phyloP scores from a whole-genome alignment of 1,140 invertebrate genomes.

The Papilio polytes region DNA sequence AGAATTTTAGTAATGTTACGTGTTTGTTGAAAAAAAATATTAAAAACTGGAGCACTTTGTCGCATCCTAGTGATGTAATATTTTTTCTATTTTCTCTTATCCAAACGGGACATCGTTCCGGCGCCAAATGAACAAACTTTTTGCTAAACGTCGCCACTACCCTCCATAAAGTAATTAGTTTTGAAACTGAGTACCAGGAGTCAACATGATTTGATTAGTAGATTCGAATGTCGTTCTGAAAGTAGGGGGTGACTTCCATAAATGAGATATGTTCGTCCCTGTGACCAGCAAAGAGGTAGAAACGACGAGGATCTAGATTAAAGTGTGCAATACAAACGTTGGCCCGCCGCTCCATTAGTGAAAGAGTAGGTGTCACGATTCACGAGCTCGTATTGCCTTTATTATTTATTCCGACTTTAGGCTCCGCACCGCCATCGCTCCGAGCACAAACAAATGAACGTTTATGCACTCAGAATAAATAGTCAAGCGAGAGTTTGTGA shows the following conservation, averaged over 20 bases:
- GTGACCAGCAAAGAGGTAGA: conserved; percentile 70
- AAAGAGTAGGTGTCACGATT: conserved; percentile 78
- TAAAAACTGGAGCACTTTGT: background rate
- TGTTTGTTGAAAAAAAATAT: background rate
- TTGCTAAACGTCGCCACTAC: background rate
- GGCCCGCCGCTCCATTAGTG: conserved; percentile 73
- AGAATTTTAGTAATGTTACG: background rate
- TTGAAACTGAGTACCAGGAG: background rate
- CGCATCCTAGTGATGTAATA: background rate
- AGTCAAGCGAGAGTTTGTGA: conserved; percentile 52
- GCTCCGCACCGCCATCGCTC: conserved; percentile 53
- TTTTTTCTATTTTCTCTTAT: background rate
- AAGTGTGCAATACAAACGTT: conserved; percentile 65
- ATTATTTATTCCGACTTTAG: conserved; percentile 69
- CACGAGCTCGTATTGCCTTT: conserved; percentile 58
- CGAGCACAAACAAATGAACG: conserved; percentile 67
- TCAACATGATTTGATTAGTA: background rate
- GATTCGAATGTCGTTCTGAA: background rate
- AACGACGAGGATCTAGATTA: conserved; percentile 77
- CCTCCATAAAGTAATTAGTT: conserved; percentile 27
- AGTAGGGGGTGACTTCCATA: conserved; percentile 48
- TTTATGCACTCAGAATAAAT: conserved; percentile 59
- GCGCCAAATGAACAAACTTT: conserved; percentile 9
- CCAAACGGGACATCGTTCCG: background rate
- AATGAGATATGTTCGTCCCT: conserved; percentile 62